phyloP scores from a whole-genome alignment of 1,140 invertebrate species.

The Drosophila malerkotliana region DNA sequence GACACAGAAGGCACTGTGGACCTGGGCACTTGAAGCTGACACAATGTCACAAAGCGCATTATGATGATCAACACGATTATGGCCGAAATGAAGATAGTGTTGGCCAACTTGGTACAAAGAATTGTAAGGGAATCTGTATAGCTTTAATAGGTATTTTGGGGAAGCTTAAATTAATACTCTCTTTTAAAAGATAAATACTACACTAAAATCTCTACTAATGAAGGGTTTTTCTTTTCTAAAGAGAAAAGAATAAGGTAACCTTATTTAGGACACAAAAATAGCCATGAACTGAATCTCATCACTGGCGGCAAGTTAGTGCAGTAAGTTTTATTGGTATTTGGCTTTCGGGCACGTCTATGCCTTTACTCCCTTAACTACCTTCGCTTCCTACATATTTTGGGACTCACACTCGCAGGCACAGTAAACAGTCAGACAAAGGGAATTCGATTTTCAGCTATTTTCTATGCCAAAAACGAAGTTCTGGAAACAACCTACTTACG shows the following conservation, averaged over 20 bases:
- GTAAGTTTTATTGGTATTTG: conserved; percentile 78
- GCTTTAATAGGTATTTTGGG: not conserved
- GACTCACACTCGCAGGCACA: conserved; percentile 32
- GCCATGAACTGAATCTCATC: conserved; percentile 11
- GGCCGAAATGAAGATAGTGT: conserved; percentile 27
- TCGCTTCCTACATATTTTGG: not conserved
- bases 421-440: conserved; percentile 53
- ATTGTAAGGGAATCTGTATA: not conserved
- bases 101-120: conserved; percentile 17
- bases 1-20: conserved; percentile 35
- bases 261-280: conserved; percentile 27
- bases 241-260: conserved; percentile 8
- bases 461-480: conserved; percentile 73
- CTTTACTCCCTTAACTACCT: conserved; percentile 2
- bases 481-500: conserved; percentile 73
- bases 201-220: no score
- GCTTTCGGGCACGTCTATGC: conserved; percentile 30
- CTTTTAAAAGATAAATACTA: not conserved
- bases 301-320: conserved; percentile 38
- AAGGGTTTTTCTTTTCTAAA: not conserved
- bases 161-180: not conserved
- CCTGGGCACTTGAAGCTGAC: conserved; percentile 64
- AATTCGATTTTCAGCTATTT: conserved; percentile 78
- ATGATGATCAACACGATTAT: conserved; percentile 73
- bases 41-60: conserved; percentile 78